Evolutionary conservation across 1,140 invertebrate genomes (phyloP).

Genomic region (Drosophila punjabiensis): DNA sequence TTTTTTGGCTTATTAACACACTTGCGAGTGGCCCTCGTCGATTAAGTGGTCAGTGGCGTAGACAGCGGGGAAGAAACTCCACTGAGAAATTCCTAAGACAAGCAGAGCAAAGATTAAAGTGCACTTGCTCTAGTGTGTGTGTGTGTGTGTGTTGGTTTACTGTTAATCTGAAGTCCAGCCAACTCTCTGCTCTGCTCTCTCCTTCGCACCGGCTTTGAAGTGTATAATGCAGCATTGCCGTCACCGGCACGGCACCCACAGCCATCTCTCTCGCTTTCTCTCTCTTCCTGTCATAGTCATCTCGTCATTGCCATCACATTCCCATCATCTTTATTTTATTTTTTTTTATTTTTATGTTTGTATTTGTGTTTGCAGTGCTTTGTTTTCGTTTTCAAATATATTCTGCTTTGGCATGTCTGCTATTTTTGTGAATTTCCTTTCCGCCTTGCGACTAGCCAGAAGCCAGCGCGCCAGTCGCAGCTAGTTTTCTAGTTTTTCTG

Average conservation of each 20-base stretch:
- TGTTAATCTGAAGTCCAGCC: constrained; percentile 7
- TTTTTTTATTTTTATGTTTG: neutral
- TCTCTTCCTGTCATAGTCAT: constrained; percentile 1
- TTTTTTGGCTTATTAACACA: constrained; percentile 27
- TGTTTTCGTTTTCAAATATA: constrained; percentile 37
- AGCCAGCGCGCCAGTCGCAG: neutral
- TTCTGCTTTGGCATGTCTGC: constrained; percentile 21
- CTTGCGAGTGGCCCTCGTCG: constrained; percentile 10
- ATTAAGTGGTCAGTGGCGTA: neutral
- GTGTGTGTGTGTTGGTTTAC: constrained; percentile 3
- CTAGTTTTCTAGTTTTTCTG: constrained; percentile 26
- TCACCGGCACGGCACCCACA: neutral
- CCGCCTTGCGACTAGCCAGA: constrained; percentile 20
- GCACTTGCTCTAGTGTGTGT: constrained; percentile 2
- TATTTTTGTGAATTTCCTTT: constrained; percentile 45
- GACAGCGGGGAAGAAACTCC: neutral
- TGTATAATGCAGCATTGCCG: constrained; percentile 18
- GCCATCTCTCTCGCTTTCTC: neutral
- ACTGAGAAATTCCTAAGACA: neutral
- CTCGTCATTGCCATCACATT: constrained; percentile 20
- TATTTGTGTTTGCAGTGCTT: constrained; percentile 12
- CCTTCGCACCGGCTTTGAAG: neutral
- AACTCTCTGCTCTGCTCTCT: neutral
- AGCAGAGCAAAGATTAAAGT: neutral
- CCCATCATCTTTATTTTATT: constrained; percentile 2